These are phyloP conservation scores for Ophonus ardosiacus DNA, from an alignment of 2,888 invertebrate genomes.

Conservation along the genomic window DNA sequence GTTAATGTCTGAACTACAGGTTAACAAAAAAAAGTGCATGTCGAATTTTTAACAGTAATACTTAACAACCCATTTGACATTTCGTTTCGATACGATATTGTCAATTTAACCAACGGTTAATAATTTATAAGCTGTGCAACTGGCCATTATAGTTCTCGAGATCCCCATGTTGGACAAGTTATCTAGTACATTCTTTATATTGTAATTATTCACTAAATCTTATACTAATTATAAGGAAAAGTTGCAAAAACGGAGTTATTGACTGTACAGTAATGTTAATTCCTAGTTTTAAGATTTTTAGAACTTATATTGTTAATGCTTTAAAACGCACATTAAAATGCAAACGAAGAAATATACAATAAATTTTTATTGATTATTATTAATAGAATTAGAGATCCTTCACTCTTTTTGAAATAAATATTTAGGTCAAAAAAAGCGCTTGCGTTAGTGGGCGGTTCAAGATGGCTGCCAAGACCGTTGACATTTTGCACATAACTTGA, in stretches of 20 bases:
- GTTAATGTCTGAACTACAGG: too few species aligned
- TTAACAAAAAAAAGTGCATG: too few species aligned
- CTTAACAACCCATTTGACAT: too few species aligned
- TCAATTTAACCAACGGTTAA: too few species aligned
- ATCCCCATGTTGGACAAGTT: too few species aligned
- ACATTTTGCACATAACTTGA: constrained; percentile 43
- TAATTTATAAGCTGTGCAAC: too few species aligned
- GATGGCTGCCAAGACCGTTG: constrained; percentile 42
- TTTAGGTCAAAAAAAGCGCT: constrained; percentile 58
- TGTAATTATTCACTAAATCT: neutral
- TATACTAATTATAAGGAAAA: neutral
- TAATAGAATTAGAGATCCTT: constrained; percentile 36
- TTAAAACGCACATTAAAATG: constrained; percentile 41
- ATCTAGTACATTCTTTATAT: too few species aligned
- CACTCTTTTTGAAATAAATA: constrained; percentile 36
- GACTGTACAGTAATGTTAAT: constrained; percentile 15
- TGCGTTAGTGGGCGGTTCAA: constrained; percentile 59
- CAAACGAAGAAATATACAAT: constrained; percentile 28
- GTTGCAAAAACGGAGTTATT: constrained; percentile 18
- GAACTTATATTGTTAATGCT: constrained; percentile 20
- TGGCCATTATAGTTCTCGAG: too few species aligned
- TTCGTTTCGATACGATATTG: too few species aligned
- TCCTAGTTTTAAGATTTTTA: constrained; percentile 11
- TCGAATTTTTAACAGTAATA: too few species aligned
- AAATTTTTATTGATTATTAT: constrained; percentile 45